Conservation (phyloP, 2,113 vertebrate species). For the Agelaius phoeniceus region DNA sequence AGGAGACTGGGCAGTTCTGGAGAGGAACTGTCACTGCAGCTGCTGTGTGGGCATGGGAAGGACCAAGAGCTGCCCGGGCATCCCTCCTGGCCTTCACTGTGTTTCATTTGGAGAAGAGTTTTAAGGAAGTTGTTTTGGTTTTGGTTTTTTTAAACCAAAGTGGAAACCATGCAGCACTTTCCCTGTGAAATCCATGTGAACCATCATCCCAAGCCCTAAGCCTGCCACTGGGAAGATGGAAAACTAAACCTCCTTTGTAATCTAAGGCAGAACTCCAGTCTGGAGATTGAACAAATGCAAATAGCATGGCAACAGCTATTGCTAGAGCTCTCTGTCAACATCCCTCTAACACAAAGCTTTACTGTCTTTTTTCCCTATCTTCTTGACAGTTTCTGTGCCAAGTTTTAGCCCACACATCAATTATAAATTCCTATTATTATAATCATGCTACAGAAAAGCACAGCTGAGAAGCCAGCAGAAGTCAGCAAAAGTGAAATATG, state of each 20-base stretch:
- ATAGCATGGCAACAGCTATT: not conserved
- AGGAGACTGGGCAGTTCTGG: rapidly evolving
- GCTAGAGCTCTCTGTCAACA: not conserved
- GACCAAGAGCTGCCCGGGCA: not conserved
- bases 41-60: not conserved
- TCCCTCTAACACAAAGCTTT: slow-evolving; percentile 22
- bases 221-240: not conserved
- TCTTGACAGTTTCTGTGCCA: slow-evolving; percentile 36
- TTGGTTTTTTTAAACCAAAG: not conserved
- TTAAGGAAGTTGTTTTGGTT: not conserved
- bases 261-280: not conserved
- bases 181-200: not conserved
- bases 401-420: slow-evolving; percentile 49
- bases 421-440: slow-evolving; percentile 33
- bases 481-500: not conserved
- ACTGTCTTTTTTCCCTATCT: slow-evolving; percentile 6
- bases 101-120: not conserved
- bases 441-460: not conserved
- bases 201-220: not conserved
- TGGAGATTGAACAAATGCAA: slow-evolving; percentile 1
- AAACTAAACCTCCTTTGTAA: not conserved
- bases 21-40: not conserved
- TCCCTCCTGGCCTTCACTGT: not conserved
- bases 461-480: not conserved
- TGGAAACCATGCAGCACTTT: not conserved